Conservation (phyloP, 2,888 invertebrate genomes). For the Lagria hirta region DNA sequence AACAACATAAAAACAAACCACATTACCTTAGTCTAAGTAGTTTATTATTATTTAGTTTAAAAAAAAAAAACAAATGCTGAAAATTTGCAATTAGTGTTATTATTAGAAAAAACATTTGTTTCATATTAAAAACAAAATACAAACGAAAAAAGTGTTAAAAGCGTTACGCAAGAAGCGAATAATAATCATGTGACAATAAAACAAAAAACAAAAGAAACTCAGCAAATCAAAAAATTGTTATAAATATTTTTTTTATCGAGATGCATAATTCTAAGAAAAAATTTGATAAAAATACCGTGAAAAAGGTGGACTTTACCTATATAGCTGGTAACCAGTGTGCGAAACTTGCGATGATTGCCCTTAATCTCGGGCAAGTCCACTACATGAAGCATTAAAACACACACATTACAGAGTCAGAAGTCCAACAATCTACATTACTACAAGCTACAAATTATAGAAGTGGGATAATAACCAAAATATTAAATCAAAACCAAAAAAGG, state of each 20-base stretch:
- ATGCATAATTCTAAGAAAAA: too few relatives aligned
- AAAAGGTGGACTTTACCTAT: slow-evolving; percentile 80
- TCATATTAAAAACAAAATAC: too few relatives aligned
- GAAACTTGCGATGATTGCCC: slow-evolving; percentile 99
- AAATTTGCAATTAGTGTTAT: slow-evolving; percentile 18
- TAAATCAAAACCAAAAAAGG: not conserved
- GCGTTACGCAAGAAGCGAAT: not conserved
- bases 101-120: too few relatives aligned
- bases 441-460: slow-evolving; percentile 26
- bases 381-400: slow-evolving; percentile 59
- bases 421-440: slow-evolving; percentile 35
- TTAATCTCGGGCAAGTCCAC: slow-evolving; percentile 99
- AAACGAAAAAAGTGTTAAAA: slow-evolving; percentile 5
- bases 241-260: too few relatives aligned
- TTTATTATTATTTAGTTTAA: slow-evolving; percentile 22
- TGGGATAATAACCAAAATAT: slow-evolving; percentile 12
- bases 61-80: too few relatives aligned
- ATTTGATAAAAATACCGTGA: slow-evolving; percentile 29
- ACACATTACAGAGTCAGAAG: slow-evolving; percentile 47
- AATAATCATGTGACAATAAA: too few relatives aligned
- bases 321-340: slow-evolving; percentile 98
- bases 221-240: too few relatives aligned
- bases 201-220: too few relatives aligned
- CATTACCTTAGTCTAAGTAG: slow-evolving; percentile 31
- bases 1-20: slow-evolving; percentile 26